These are phyloP conservation scores for Zenarchopterus dispar DNA, from an alignment of 2,797 vertebrate species.

Conservation along the genomic window DNA sequence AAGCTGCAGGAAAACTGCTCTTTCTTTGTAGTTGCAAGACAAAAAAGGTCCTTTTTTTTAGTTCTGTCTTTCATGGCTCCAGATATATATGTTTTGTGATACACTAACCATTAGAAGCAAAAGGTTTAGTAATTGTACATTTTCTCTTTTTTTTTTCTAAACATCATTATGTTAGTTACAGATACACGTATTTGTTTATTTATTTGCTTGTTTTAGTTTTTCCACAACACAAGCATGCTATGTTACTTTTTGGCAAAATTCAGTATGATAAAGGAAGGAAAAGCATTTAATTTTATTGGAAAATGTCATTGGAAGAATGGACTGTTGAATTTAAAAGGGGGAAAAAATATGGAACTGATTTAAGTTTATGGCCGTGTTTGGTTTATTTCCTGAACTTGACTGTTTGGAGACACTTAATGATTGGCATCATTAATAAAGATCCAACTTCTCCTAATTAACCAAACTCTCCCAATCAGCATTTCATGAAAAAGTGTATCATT, in stretches of 20 bases:
- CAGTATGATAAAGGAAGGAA: too few relatives aligned
- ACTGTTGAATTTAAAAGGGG: too few relatives aligned
- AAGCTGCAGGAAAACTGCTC: slow-evolving; percentile 24
- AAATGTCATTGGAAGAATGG: too few relatives aligned
- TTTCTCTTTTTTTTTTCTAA: background rate
- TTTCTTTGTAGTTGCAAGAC: slow-evolving; percentile 58
- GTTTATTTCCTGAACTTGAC: background rate
- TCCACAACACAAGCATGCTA: too few relatives aligned
- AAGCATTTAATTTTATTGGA: too few relatives aligned
- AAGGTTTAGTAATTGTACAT: background rate
- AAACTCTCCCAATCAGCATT: slow-evolving; percentile 6
- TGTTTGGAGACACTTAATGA: background rate
- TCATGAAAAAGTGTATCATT: slow-evolving; percentile 1
- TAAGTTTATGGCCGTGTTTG: too few relatives aligned
- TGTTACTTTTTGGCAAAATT: too few relatives aligned
- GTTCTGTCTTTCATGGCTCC: slow-evolving; percentile 47
- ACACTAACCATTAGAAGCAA: too few relatives aligned
- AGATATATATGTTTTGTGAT: background rate
- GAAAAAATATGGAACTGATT: too few relatives aligned
- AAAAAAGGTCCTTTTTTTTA: slow-evolving; percentile 37
- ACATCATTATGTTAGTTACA: background rate
- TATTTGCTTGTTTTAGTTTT: too few relatives aligned
- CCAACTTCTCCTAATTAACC: background rate
- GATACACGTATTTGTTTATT: too few relatives aligned
- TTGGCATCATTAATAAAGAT: slow-evolving; percentile 3